Evolutionary conservation across 1,140 invertebrate genomes (phyloP).

Genomic region (Solen grandis): DNA sequence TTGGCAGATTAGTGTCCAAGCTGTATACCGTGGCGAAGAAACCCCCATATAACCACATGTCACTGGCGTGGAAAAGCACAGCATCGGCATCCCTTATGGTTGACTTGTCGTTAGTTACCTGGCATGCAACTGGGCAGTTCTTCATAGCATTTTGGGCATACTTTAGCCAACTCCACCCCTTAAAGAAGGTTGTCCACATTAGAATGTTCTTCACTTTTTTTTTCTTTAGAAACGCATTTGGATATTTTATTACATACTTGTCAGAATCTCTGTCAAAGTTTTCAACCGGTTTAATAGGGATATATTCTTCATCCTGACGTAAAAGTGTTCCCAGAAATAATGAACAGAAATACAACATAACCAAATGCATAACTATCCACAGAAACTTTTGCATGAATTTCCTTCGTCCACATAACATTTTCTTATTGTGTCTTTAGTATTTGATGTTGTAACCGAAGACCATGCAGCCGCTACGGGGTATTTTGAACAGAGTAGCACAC

Average conservation of each 20-base stretch:
- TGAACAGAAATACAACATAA: too few species aligned
- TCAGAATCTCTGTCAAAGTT: conserved; percentile 32
- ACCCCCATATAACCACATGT: conserved; percentile 35
- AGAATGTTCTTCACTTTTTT: conserved; percentile 22
- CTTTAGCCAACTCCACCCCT: conserved; percentile 25
- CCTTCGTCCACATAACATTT: too few species aligned
- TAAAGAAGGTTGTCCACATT: conserved; percentile 49
- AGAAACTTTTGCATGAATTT: too few species aligned
- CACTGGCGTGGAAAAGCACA: conserved; percentile 47
- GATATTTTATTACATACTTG: conserved; percentile 45
- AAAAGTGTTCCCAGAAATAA: not conserved
- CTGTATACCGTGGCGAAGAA: conserved; percentile 26
- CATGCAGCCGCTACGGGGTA: too few species aligned
- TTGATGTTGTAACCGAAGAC: too few species aligned
- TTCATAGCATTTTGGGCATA: conserved; percentile 12
- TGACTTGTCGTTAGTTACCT: conserved; percentile 23
- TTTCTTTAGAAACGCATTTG: conserved; percentile 23
- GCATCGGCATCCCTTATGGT: conserved; percentile 29
- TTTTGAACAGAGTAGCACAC: too few species aligned
- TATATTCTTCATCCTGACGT: not conserved
- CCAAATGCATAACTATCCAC: too few species aligned
- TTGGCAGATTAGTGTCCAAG: conserved; percentile 22
- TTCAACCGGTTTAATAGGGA: conserved; percentile 24
- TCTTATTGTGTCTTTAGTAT: too few species aligned
- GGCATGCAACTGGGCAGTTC: conserved; percentile 17